phyloP scores from a whole-genome alignment of 1,140 invertebrate genomes.

The Ctenoplectra terminalis region DNA sequence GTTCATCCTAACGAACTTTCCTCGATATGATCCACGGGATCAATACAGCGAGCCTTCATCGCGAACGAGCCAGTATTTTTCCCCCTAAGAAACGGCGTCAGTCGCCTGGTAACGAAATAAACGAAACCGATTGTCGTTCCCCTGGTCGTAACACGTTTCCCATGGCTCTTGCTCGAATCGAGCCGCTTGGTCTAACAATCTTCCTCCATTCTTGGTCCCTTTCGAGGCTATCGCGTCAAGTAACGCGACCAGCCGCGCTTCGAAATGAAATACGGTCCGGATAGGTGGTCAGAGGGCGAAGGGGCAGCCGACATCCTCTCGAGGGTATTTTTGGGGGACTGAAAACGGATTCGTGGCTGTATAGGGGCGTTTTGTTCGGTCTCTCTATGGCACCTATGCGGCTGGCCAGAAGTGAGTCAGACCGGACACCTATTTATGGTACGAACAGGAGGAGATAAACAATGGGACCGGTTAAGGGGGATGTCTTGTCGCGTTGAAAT shows the following conservation, averaged over 20 bases:
- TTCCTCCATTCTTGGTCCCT: slow-evolving; percentile 29
- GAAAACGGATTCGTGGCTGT: slow-evolving; percentile 28
- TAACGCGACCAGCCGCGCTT: not conserved
- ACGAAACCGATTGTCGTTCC: slow-evolving; percentile 20
- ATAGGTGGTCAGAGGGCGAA: not conserved
- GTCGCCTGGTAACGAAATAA: slow-evolving; percentile 36
- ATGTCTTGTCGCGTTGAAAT: slow-evolving; percentile 25
- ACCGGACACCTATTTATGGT: slow-evolving; percentile 59
- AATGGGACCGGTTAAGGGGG: slow-evolving; percentile 59
- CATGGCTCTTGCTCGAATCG: slow-evolving; percentile 9
- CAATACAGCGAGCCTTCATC: not conserved
- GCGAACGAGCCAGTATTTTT: not conserved
- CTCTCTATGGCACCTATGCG: slow-evolving; percentile 45
- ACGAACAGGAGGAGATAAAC: slow-evolving; percentile 61
- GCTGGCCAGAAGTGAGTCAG: slow-evolving; percentile 38
- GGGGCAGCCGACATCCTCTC: not conserved
- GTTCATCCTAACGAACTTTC: not conserved
- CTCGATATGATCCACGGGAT: too few relatives aligned
- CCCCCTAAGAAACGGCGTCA: not conserved
- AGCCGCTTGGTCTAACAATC: slow-evolving; percentile 30
- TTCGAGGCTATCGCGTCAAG: slow-evolving; percentile 23
- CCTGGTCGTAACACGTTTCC: slow-evolving; percentile 8
- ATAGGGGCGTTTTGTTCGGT: slow-evolving; percentile 23
- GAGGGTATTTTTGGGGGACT: slow-evolving; percentile 40
- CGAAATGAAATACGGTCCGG: slow-evolving; percentile 54